Percentiles rank a stretch among this genome's conserved stretches.
Conservation (phyloP, 2,113 vertebrate species). For the Acrocephalus arundinaceus region DNA sequence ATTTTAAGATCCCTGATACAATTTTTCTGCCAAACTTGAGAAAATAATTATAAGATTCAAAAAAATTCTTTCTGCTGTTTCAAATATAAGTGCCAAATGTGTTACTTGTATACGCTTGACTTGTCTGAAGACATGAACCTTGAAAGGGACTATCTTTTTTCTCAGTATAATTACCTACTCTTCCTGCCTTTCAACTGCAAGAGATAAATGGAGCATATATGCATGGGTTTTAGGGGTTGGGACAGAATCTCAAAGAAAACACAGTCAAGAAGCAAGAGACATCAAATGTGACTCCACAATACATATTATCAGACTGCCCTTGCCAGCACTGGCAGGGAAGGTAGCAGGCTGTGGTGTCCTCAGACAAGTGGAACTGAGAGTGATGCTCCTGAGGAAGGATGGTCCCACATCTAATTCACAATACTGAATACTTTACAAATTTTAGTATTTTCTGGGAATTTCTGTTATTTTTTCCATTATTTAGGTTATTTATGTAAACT, state of each 20-base stretch:
- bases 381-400: not conserved
- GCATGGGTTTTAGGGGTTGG: not conserved
- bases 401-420: not conserved
- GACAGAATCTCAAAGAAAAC: conserved; percentile 7
- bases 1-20: conserved; percentile 47
- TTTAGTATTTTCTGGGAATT: not conserved
- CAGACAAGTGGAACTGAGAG: not conserved
- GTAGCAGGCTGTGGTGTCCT: not conserved
- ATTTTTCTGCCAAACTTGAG: conserved; percentile 60
- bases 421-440: not conserved
- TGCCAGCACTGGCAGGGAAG: not conserved
- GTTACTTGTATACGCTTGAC: conserved; percentile 26
- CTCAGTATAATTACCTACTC: conserved; percentile 50
- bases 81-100: conserved; percentile 24
- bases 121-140: conserved; percentile 28
- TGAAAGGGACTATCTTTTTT: conserved; percentile 35
- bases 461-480: not conserved
- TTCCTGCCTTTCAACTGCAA: conserved; percentile 16
- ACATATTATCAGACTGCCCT: not conserved
- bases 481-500: not conserved
- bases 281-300: not conserved
- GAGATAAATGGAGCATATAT: conserved; percentile 26
- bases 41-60: conserved; percentile 60
- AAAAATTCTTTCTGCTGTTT: conserved; percentile 48
- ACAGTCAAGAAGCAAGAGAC: not conserved